These are phyloP conservation scores for Aleiodes leptofemur DNA, from an alignment of 2,888 invertebrate genomes.

Conservation along the genomic window DNA sequence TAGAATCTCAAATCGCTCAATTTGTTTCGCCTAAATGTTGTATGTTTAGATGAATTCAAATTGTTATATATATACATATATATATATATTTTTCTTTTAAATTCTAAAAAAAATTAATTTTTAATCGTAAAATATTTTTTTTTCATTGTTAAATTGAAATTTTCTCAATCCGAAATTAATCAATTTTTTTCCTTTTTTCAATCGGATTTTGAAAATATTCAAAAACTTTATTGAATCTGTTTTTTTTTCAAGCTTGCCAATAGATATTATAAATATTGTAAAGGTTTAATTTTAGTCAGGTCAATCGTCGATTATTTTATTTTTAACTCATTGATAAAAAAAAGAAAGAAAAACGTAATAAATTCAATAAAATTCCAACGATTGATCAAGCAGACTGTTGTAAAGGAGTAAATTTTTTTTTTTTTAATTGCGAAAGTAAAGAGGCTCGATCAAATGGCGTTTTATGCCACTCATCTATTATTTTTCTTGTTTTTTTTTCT, in stretches of 20 bases:
- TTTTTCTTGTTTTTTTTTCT: slow-evolving; percentile 4
- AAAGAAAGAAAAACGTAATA: slow-evolving; percentile 13
- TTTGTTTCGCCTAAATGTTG: slow-evolving; percentile 74
- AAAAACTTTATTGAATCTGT: slow-evolving; percentile 53
- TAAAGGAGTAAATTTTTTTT: neutral
- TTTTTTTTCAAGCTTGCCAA: slow-evolving; percentile 66
- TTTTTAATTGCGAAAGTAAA: slow-evolving; percentile 6
- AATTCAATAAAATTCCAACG: slow-evolving; percentile 34
- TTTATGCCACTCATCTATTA: slow-evolving; percentile 17
- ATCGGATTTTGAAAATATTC: slow-evolving; percentile 65
- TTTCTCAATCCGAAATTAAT: slow-evolving; percentile 63
- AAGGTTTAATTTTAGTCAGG: slow-evolving; percentile 38
- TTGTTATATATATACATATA: slow-evolving; percentile 42
- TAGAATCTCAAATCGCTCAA: slow-evolving; percentile 44
- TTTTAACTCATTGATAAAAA: neutral
- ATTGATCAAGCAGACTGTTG: slow-evolving; percentile 39
- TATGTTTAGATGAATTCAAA: slow-evolving; percentile 74
- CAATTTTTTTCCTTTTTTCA: slow-evolving; percentile 7
- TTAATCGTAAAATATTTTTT: slow-evolving; percentile 46
- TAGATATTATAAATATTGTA: slow-evolving; percentile 55
- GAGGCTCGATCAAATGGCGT: slow-evolving; percentile 37
- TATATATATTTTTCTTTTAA: slow-evolving; percentile 42
- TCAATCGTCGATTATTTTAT: slow-evolving; percentile 28
- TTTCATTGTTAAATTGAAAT: slow-evolving; percentile 55
- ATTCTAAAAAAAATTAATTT: slow-evolving; percentile 49